Evolutionary conservation across 2,113 vertebrate genomes (phyloP).

Genomic region (Corythornis vintsioides): DNA sequence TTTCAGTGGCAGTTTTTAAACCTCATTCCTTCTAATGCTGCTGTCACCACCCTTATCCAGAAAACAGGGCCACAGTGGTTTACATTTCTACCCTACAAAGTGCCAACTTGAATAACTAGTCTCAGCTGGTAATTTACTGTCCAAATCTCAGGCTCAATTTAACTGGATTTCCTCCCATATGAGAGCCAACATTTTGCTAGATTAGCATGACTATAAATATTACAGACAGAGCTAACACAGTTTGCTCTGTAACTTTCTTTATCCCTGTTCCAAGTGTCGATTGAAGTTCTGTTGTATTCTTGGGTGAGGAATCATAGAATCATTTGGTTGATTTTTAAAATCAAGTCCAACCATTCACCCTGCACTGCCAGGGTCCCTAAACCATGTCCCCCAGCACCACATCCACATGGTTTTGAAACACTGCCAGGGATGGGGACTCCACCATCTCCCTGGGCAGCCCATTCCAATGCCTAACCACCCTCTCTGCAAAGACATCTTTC

Average conservation of each 20-base stretch:
- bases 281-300: neutral
- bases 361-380: no score
- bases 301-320: no score
- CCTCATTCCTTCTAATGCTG: neutral
- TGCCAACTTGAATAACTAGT: neutral
- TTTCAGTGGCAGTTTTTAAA: neutral
- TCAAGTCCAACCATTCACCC: no score
- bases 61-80: neutral
- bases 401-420: no score
- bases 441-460: no score
- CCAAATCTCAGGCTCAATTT: neutral
- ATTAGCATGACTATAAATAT: neutral
- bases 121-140: neutral
- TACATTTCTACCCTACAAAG: neutral
- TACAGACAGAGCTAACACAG: neutral
- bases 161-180: neutral
- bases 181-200: neutral
- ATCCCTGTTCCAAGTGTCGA: neutral
- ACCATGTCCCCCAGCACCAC: no score
- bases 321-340: no score
- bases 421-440: no score
- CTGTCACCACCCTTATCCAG: neutral
- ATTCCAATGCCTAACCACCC: no score
- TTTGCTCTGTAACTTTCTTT: neutral
- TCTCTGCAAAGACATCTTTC: no score